Evolutionary conservation across 2,113 vertebrate genomes (phyloP).

Genomic region (Puffinus mauretanicus): DNA sequence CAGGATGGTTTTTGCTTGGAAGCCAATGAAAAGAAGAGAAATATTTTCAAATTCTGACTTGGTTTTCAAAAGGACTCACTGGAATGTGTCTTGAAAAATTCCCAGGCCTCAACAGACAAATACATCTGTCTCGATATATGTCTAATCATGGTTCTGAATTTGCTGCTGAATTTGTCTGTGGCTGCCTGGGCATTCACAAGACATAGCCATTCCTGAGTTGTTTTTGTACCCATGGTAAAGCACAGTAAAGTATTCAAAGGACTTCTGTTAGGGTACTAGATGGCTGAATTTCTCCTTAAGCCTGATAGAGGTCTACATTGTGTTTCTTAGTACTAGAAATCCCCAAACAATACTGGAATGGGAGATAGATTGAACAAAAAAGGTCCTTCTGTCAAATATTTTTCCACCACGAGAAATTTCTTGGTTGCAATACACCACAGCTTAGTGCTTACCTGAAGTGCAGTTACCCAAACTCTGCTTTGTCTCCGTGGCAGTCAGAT

Average conservation of each 20-base stretch:
- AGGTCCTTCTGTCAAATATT: neutral
- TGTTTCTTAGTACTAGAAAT: neutral
- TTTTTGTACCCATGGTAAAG: neutral
- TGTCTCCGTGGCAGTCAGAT: neutral
- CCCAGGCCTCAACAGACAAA: constrained; percentile 13
- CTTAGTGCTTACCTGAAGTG: neutral
- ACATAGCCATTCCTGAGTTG: neutral
- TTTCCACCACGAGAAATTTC: neutral
- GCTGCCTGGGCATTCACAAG: neutral
- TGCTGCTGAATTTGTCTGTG: neutral
- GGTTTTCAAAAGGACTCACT: neutral
- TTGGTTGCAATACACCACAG: neutral
- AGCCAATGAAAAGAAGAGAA: constrained; percentile 20
- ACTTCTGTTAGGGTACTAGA: neutral
- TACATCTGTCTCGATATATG: neutral
- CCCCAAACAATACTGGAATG: neutral
- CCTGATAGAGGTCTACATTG: neutral
- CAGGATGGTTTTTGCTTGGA: constrained; percentile 3
- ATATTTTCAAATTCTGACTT: neutral
- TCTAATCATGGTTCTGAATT: neutral
- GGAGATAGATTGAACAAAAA: neutral
- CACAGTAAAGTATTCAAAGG: neutral
- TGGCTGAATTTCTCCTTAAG: neutral
- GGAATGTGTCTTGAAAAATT: constrained; percentile 33
- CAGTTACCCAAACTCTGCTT: neutral